phyloP scores from a whole-genome alignment of 2,888 invertebrate species.

The Meloe dianella region DNA sequence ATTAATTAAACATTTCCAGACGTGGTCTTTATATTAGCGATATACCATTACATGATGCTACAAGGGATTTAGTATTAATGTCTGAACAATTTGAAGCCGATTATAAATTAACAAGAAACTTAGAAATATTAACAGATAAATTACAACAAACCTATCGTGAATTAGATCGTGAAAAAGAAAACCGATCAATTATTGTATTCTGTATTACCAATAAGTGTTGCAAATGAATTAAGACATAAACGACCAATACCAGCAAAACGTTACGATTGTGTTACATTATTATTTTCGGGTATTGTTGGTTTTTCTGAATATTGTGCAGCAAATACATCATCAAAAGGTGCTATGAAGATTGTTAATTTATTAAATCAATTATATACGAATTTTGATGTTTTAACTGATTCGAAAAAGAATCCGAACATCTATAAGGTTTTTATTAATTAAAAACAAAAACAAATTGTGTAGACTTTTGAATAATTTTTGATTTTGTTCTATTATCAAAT shows the following conservation, averaged over 20 bases:
- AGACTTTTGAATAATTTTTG: too few relatives aligned
- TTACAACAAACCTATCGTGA: constrained; percentile 93
- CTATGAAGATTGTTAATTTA: constrained; percentile 95
- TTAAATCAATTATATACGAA: constrained; percentile 92
- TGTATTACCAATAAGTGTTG: constrained; percentile 91
- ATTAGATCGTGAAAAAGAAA: constrained; percentile 92
- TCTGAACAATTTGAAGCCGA: constrained; percentile 97
- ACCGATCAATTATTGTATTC: constrained; percentile 96
- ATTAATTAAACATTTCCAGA: constrained; percentile 58
- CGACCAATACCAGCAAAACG: constrained; percentile 88
- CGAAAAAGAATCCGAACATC: constrained; percentile 89
- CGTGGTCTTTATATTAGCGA: constrained; percentile 92
- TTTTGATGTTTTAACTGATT: constrained; percentile 92
- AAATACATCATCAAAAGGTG: constrained; percentile 89
- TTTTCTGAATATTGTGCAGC: constrained; percentile 90
- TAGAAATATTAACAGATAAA: constrained; percentile 93
- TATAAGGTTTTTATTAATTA: too few relatives aligned
- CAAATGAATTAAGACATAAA: constrained; percentile 91
- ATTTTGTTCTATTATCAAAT: constrained; percentile 10
- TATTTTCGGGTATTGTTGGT: constrained; percentile 94
- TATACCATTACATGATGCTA: constrained; percentile 94
- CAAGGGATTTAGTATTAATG: constrained; percentile 91
- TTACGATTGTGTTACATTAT: constrained; percentile 88
- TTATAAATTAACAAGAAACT: constrained; percentile 91
- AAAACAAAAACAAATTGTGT: too few relatives aligned